Evolutionary conservation across 2,113 vertebrate genomes (phyloP), one percentile per base, ranked within the genome.

Genomic region (Bujurquina vittata): DNA sequence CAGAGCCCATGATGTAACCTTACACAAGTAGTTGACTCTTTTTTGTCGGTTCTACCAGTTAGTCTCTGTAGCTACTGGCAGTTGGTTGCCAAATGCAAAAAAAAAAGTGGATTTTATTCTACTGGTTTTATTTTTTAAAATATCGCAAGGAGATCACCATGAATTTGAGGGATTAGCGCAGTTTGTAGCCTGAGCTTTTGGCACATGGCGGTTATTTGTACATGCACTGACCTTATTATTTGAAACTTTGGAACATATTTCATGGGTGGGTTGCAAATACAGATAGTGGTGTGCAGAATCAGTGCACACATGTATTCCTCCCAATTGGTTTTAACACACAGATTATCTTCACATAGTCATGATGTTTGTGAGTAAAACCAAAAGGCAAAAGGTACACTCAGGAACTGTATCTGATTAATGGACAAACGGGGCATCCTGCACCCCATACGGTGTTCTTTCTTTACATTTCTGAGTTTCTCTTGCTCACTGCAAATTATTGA

Each of bases 401-500:
- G 15, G 75, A 31, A 11, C 57, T 35, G 17, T 58, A 40, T 29
- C 65, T 60, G 69, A 81, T 83, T 61, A 31, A 37, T 15, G 18
- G 65, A 52, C 43, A 33, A 57, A 40, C 46, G 4, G n/a, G 59
- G n/a, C 29, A 43, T 63, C 9, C 11, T 49, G 56, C 62, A 75
- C 37, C 5, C 37, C 5, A 5, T 9, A 12, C 37, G n/a, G 4
- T 72, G 43, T 62, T 86, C 37, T 54, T 29, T 33, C 54, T 59
- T 56, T 72, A 72, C 31, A 40, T 80, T 80, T 78, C 23, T 59
- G 40, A 80, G 55, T 79, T 65, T 89, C 69, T 85, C 77, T 84
- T 81, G 88, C 87, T 77, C 59, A 88, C 75, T 78, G 84, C 75
- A 83, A 86, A 87, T 82, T 90, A 88, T 87, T 93, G 91, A 94